phyloP scores from a whole-genome alignment of 2,113 vertebrate species.

The Corythornis cristatus region DNA sequence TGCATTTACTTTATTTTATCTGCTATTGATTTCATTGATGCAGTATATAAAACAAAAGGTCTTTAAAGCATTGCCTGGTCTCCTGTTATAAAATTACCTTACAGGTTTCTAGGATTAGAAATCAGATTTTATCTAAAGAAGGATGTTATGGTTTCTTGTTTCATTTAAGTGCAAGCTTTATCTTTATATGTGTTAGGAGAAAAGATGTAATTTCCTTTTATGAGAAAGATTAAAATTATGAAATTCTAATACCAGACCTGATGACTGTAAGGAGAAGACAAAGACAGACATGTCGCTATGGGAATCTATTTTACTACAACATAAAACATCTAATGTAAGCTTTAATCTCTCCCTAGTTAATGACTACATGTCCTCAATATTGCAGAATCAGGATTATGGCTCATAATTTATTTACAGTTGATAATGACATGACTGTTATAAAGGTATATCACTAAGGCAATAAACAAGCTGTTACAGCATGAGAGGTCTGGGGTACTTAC shows the following conservation, averaged over 20 bases:
- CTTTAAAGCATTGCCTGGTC: conserved; percentile 7
- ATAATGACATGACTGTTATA: not conserved
- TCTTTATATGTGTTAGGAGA: not conserved
- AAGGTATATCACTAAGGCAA: not conserved
- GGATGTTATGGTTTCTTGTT: not conserved
- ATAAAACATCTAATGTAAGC: not conserved
- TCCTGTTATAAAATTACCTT: conserved; percentile 27
- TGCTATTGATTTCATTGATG: conserved; percentile 12
- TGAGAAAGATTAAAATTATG: conserved; percentile 6
- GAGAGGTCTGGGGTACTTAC: conserved; percentile 73
- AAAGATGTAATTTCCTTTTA: conserved; percentile 27
- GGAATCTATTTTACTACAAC: not conserved
- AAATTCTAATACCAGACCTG: not conserved
- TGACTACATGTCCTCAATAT: not conserved
- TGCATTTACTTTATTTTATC: conserved; percentile 23
- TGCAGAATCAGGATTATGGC: not conserved
- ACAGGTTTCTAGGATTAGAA: conserved; percentile 19
- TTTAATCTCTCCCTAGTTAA: not conserved
- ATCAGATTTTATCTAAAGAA: not conserved
- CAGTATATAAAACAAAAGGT: not conserved
- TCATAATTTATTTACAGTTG: not conserved
- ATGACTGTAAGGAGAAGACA: not conserved
- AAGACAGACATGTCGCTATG: not conserved
- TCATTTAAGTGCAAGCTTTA: not conserved
- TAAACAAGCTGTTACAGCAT: not conserved